Base-by-base conservation (phyloP, 2,888 invertebrate species). In the Pseudeuparius sepicola region DNA sequence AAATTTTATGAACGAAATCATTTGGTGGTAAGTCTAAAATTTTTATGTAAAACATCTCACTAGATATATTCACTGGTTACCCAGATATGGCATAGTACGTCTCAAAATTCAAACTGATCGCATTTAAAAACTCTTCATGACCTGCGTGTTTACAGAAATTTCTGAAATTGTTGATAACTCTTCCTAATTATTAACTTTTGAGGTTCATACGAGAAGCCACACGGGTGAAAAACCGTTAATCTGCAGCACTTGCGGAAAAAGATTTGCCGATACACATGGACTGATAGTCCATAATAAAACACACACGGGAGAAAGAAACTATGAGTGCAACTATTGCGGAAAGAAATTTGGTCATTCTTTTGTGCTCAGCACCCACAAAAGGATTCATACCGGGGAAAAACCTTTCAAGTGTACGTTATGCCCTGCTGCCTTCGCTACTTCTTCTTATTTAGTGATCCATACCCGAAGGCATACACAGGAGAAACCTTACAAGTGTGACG, bases 341-440 rank as follows among this genome's bases (percentile, higher is more conserved):
- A n/a, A n/a, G n/a, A n/a, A n/a, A n/a, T n/a, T n/a, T n/a, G n/a
- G 55, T 3, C 56, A 60, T 49, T 59, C 60, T 0, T 60, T 57
- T 41, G 57, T 57, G 9, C n/a, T n/a, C n/a, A n/a, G n/a, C 61
- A 61, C 36, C 57, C 60, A 4, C n/a, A n/a, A n/a, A n/a, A n/a
- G n/a, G n/a, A n/a, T n/a, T n/a, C n/a, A n/a, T n/a, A n/a, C n/a
- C n/a, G 60, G 61, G 4, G 60, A 61, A 43, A 57, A 53, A 43
- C 60, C 60, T 1, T 60, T 51, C 40, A 36, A 45, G 6, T 61
- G 61, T 39, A 46, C 44, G 13, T 47, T 52, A 12, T 61, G 61
- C 39, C 48, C 50, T 9, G 52, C 56, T 9, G 49, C 54, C 10
- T 60, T 56, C 38, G 55, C 51, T 3, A 57, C 59, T 9, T 57